Conservation (phyloP, 2,888 invertebrate species). For the Sisyra terminalis region DNA sequence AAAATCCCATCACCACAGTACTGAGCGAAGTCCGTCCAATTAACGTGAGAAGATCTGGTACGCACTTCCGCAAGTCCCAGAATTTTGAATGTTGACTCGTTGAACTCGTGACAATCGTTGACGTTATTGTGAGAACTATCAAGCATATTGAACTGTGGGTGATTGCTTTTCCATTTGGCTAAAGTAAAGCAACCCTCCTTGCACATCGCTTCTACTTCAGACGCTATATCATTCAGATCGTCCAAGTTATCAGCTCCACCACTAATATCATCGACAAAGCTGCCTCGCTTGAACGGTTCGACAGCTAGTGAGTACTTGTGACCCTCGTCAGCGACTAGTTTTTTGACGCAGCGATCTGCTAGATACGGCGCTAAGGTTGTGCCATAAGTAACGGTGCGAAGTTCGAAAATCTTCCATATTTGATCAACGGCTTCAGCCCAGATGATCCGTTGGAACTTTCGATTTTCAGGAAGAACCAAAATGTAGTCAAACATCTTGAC, state of each 20-base stretch:
- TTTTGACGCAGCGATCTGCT: too few relatives aligned
- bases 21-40: too few relatives aligned
- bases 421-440: background rate
- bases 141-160: background rate
- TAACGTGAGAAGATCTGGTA: too few relatives aligned
- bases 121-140: too few relatives aligned
- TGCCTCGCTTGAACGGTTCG: constrained; percentile 5
- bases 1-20: too few relatives aligned
- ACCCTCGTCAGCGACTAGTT: background rate
- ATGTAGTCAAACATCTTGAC: background rate
- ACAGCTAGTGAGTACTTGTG: constrained; percentile 8
- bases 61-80: too few relatives aligned
- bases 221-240: constrained; percentile 6
- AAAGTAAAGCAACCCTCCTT: constrained; percentile 9
- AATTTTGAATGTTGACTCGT: too few relatives aligned
- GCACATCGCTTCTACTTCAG: constrained; percentile 2
- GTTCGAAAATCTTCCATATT: background rate
- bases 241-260: constrained; percentile 10
- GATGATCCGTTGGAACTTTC: background rate
- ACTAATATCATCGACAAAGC: constrained; percentile 11
- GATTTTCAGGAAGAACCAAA: background rate
- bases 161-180: constrained; percentile 8
- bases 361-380: too few relatives aligned
- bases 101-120: too few relatives aligned
- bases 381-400: background rate